Base-by-base conservation (phyloP, 2,888 invertebrate genomes). In the Hypomecis punctinalis region DNA sequence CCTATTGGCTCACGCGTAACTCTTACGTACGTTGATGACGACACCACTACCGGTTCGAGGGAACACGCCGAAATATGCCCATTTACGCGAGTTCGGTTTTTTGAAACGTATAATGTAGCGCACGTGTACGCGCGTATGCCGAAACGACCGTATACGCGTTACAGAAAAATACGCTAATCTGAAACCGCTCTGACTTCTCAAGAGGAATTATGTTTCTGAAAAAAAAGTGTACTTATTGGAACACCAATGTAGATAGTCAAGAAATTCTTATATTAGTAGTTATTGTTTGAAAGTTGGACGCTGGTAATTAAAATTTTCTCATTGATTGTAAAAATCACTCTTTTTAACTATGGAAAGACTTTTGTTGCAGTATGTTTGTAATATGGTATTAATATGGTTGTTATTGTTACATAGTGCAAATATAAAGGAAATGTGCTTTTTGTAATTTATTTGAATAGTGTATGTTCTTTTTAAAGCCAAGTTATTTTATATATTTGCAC, bases 241-340 rank as follows among this genome's bases (percentile, higher is more conserved):
- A 23, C 23, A 23, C 23, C 23, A 23, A 23, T 23, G 23, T 23
- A 23, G 23, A 23, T 23, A 48, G 48, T 9, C 7, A 40, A 49
- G 11, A 6, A 10, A 40, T 53, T 39, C 0, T 40, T 23, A 23
- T 13, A 42, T 0, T n/a, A 13, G 0, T 39, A 57, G 9, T 69
- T 71, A 68, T 42, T 51, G 37, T 67, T 70, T 64, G 54, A 60
- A 62, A 65, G 23, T 66, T 51, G 52, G 49, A 48, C 48, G 49
- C 58, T 40, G 56, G 68, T 67, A 67, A 67, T 66, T 67, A 67
- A 66, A 52, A 68, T 46, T 74, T 73, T 79, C 80, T 82, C 78
- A 75, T 67, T 84, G 83, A 82, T 82, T 83, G 83, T 79, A 86
- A 79, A 80, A 81, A 82, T 79, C 76, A 80, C 74, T 78, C 75